Evolutionary conservation across 1,140 invertebrate species (phyloP).

Genomic region (Tetraneura akinire): DNA sequence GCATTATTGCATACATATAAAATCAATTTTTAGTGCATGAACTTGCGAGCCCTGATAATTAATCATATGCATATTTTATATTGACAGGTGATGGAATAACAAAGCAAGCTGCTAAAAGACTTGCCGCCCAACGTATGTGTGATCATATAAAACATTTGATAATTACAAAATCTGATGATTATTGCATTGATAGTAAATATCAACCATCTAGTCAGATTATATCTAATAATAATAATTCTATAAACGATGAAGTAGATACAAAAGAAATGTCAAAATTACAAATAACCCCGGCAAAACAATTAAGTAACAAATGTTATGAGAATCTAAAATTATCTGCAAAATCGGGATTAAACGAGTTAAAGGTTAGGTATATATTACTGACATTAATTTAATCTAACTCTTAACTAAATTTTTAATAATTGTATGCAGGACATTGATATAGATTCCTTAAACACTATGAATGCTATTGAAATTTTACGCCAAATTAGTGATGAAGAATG

Average conservation of each 20-base stretch:
- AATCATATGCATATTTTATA: too few relatives aligned
- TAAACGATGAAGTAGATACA: background rate
- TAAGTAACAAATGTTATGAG: background rate
- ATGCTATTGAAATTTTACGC: background rate
- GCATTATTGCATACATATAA: too few relatives aligned
- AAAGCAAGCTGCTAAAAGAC: slow-evolving; percentile 32
- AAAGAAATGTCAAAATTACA: background rate
- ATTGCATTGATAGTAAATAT: background rate
- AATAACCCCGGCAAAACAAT: too few relatives aligned
- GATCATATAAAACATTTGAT: background rate
- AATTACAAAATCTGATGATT: background rate
- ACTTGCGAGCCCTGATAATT: too few relatives aligned
- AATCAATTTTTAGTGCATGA: too few relatives aligned
- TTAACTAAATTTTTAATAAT: background rate
- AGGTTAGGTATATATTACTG: background rate
- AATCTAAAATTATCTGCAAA: background rate
- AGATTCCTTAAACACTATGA: background rate
- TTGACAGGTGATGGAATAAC: slow-evolving; percentile 37
- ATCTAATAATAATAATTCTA: background rate
- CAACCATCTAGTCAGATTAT: background rate
- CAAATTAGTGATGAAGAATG: slow-evolving; percentile 27
- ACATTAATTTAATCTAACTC: too few relatives aligned
- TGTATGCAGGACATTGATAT: too few relatives aligned
- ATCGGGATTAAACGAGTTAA: background rate
- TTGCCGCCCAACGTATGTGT: background rate